A percentile compares a stretch with the other conserved stretches of the same genome.
Evolutionary conservation across 2,113 vertebrate species (phyloP).

Genomic region (Ctenodactylus gundi): DNA sequence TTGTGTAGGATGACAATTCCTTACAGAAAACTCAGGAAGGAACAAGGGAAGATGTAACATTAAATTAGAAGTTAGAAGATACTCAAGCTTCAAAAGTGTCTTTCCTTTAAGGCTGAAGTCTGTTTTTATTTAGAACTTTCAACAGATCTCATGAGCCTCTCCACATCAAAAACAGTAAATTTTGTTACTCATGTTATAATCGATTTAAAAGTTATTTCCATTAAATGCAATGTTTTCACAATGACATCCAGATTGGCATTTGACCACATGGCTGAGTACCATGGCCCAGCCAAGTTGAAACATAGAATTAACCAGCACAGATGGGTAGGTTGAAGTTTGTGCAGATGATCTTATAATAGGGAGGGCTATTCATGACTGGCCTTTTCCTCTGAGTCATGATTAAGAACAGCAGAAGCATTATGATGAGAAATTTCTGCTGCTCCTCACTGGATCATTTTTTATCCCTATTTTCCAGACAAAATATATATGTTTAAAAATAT

Average conservation of each 20-base stretch:
- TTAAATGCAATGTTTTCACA: background rate
- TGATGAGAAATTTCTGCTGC: background rate
- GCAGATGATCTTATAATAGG: background rate
- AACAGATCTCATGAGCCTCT: background rate
- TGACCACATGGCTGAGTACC: background rate
- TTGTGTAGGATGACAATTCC: background rate
- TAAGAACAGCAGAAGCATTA: background rate
- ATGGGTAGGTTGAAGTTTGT: background rate
- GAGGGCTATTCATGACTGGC: background rate
- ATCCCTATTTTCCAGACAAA: background rate
- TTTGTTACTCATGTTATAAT: background rate
- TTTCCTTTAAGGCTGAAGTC: background rate
- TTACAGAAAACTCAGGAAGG: background rate
- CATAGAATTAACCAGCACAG: background rate
- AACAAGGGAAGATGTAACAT: background rate
- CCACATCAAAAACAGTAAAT: background rate
- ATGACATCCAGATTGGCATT: background rate
- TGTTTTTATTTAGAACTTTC: background rate
- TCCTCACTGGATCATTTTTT: background rate
- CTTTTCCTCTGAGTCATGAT: background rate
- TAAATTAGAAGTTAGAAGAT: background rate
- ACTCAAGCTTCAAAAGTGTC: background rate
- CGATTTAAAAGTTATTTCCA: background rate
- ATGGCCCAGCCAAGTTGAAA: background rate
- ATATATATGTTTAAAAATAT: background rate